Evolutionary conservation across 2,888 invertebrate genomes (phyloP).

Genomic region (Endotricha flammealis): DNA sequence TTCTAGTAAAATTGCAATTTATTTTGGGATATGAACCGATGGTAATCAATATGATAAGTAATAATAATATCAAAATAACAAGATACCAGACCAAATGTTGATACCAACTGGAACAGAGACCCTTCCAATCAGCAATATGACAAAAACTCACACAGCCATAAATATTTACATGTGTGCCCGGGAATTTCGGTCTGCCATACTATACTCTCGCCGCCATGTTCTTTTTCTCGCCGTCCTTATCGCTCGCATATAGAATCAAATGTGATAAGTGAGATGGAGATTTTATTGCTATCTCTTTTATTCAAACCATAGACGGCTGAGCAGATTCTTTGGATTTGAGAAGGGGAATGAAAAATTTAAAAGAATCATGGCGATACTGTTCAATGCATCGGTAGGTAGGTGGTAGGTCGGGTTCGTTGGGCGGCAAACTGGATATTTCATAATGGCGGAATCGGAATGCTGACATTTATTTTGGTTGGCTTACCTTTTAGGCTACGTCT

Average conservation of each 20-base stretch:
- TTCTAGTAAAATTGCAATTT: too few species aligned
- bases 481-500: slow-evolving; percentile 59
- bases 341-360: slow-evolving; percentile 65
- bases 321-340: slow-evolving; percentile 59
- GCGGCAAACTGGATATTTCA: slow-evolving; percentile 27
- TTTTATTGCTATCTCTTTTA: slow-evolving; percentile 42
- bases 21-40: neutral
- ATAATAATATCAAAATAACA: slow-evolving; percentile 4
- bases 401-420: slow-evolving; percentile 14
- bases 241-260: slow-evolving; percentile 22
- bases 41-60: neutral
- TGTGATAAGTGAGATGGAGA: slow-evolving; percentile 33
- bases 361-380: slow-evolving; percentile 43
- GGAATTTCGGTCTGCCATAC: slow-evolving; percentile 53
- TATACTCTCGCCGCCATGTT: slow-evolving; percentile 63
- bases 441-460: slow-evolving; percentile 32
- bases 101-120: slow-evolving; percentile 36
- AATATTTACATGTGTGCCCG: slow-evolving; percentile 50
- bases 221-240: slow-evolving; percentile 53
- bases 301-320: slow-evolving; percentile 40
- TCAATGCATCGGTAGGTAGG: slow-evolving; percentile 31
- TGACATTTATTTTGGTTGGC: slow-evolving; percentile 18
- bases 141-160: slow-evolving; percentile 43
- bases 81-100: slow-evolving; percentile 41
- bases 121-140: slow-evolving; percentile 46